Base-by-base conservation (phyloP, 2,797 vertebrate genomes). In the Hoplostethus atlanticus region DNA sequence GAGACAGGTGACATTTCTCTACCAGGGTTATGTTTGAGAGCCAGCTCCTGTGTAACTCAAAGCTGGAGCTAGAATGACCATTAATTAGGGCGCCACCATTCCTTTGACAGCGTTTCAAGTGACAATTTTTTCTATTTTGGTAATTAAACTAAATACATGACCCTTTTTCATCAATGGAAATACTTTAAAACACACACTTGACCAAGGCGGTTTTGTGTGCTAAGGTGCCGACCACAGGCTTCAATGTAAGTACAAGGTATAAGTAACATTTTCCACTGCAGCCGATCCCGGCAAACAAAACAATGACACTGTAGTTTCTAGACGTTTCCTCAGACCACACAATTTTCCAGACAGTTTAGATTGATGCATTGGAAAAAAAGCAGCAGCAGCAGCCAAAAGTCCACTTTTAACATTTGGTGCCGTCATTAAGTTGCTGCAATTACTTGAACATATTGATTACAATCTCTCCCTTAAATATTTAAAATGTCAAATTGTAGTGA, bases 11-110 rank as follows among this genome's bases (percentile, higher is more conserved):
- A 83, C 90, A 90, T 93, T 85, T 67, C 72, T 80, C 79, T 76
- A 65, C 72, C 17, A 76, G 87, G 81, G 87, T 91, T 92, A 84
- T 75, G 79, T 90, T 86, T 73, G 87, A 86, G 86, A 86, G 85
- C 76, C 78, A 82, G 79, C 81, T 84, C 79, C 76, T 36, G 85
- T 95, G 94, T 95, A 95, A 96, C 89, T 91, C 92, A 93, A 96
- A 93, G 93, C 94, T 92, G 68, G 84, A 93, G 93, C 92, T 96
- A 93, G 94, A 94, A 95, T 95, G 91, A 95, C 95, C 94, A 93
- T 93, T 95, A 96, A 95, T 94, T 95, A 95, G 94, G 92, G 89
- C 84, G 77, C 91, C 89, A 78, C 89, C 84, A 88, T 83, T 83
- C 87, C 77, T 84, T 87, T 92, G 89, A 93, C 91, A 93, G 86